Percentiles rank a stretch among this genome's conserved stretches.
Conservation (phyloP, 2,113 vertebrate genomes). For the Eublepharis macularius region DNA sequence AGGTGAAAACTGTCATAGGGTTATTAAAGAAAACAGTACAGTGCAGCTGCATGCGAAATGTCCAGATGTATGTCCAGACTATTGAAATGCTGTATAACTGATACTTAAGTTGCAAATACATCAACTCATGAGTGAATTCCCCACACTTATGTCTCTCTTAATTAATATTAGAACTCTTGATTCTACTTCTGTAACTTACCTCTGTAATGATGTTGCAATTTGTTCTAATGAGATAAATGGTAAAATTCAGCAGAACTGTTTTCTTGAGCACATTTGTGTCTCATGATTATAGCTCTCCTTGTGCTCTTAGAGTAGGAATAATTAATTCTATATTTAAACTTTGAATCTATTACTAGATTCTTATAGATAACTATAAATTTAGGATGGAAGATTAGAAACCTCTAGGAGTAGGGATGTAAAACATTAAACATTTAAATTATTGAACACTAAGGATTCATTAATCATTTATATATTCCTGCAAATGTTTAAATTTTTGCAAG, state of each 20-base stretch:
- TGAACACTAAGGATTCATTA: no score
- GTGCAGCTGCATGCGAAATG: no score
- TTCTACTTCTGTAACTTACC: neutral
- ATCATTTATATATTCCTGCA: no score
- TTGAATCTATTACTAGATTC: neutral
- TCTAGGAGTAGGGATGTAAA: no score
- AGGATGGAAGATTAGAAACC: neutral
- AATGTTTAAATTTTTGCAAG: no score
- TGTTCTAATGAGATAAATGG: constrained; percentile 2
- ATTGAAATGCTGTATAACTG: no score
- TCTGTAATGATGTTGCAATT: neutral
- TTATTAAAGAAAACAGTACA: no score
- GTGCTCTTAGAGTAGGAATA: neutral
- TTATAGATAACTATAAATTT: neutral
- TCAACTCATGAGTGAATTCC: neutral
- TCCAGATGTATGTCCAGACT: no score
- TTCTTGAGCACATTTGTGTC: neutral
- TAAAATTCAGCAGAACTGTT: neutral
- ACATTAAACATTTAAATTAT: no score
- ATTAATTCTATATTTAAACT: constrained; percentile 9
- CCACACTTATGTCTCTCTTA: neutral
- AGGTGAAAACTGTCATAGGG: no score
- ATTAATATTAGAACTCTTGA: neutral
- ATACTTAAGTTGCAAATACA: neutral
- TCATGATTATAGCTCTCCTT: neutral